Evolutionary conservation across 2,888 invertebrate species (phyloP), one percentile per base, ranked within the genome.

Genomic region (Xanthorhoe designata): DNA sequence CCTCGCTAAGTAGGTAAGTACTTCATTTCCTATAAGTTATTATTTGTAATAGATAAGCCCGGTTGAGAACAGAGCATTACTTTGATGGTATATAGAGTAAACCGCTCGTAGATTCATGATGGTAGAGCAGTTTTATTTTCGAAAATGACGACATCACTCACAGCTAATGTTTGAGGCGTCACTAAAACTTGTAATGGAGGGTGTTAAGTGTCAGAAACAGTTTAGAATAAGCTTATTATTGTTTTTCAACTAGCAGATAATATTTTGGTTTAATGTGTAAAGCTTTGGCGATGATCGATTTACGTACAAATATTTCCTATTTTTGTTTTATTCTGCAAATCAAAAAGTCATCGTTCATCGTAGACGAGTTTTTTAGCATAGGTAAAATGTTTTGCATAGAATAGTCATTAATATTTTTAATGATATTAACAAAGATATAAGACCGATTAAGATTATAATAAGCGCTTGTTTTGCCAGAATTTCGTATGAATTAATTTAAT

Each of bases 71-170:
- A 85, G 78, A 83, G 78, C 83, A 86, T 88, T 87, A 86, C 88
- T 91, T 87, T 85, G 87, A 86, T 90, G 90, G 89, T 90, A 88
- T 89, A 89, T 89, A 88, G 84, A 85, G 83, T 86, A 83, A 86
- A 87, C 86, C 84, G 87, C 80, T 83, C 89, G 84, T 90, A 87
- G 79, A 84, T 91, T 87, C 85, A 83, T 85, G 83, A 82, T 78
- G 71, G 83, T 82, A 86, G 87, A 83, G 85, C 83, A 81, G 88
- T 84, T 91, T 92, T 91, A 92, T 93, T 93, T 92, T 93, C 85
- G 88, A 91, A 87, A 89, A 91, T 91, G 87, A 86, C 89, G 85
- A 87, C 90, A 92, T 92, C 87, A 89, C 78, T 93, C 91, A 92
- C 87, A 76, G 89, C 88, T 91, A 91, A 91, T 85, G 89, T 81